Conservation (phyloP, 2,113 vertebrate species). For the Syngnathus scovelli region DNA sequence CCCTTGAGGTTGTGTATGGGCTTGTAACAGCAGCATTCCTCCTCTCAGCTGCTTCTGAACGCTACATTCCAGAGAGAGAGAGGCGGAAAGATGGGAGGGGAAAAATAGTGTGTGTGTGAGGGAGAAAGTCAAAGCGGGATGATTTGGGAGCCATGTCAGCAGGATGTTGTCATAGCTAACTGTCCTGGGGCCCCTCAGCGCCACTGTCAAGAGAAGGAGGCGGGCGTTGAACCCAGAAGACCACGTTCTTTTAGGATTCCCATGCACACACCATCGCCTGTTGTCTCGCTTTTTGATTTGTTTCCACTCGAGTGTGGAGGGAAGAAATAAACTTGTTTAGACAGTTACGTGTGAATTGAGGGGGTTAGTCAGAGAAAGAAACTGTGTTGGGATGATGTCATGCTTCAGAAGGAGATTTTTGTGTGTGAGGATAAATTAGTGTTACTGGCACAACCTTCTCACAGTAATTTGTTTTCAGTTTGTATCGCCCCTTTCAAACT, state of each 20-base stretch:
- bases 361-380: neutral
- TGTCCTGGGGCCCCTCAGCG: slow-evolving; percentile 8
- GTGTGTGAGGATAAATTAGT: neutral
- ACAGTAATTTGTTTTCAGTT: neutral
- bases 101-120: neutral
- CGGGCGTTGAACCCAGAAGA: slow-evolving; percentile 11
- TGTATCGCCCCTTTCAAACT: neutral
- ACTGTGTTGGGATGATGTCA: neutral
- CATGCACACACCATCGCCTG: neutral
- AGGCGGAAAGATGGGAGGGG: slow-evolving; percentile 2
- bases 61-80: slow-evolving; percentile 48
- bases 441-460: neutral
- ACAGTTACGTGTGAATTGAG: neutral
- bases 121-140: neutral
- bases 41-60: slow-evolving; percentile 62
- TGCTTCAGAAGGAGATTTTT: neutral
- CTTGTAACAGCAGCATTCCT: slow-evolving; percentile 68
- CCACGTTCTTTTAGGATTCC: slow-evolving; percentile 35
- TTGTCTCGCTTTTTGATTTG: neutral
- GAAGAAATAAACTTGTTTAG: neutral
- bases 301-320: neutral
- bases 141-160: slow-evolving; percentile 22
- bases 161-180: slow-evolving; percentile 11
- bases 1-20: slow-evolving; percentile 57
- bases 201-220: slow-evolving; percentile 33